These are phyloP conservation scores for Trididemnum clinides DNA, from an alignment of 23 tunicate species.

Conservation along the genomic window DNA sequence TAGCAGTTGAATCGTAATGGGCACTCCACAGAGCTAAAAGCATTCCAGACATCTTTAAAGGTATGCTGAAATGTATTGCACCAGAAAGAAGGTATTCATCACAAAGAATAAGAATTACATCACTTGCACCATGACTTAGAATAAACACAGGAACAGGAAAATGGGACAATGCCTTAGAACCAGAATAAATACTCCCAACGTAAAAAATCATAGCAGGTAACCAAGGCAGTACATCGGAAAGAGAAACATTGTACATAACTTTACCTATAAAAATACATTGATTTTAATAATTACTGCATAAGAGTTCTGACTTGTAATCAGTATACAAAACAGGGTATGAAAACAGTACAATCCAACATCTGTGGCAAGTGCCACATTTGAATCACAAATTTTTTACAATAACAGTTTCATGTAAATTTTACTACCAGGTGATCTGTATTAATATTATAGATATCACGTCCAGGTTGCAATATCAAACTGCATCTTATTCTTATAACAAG, in stretches of 20 bases:
- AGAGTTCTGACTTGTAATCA: too few species aligned
- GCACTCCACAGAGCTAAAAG: slow-evolving; percentile 59
- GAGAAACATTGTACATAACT: slow-evolving; percentile 33
- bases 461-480: too few species aligned
- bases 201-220: slow-evolving; percentile 84
- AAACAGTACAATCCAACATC: too few species aligned
- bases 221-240: slow-evolving; percentile 70
- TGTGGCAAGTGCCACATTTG: too few species aligned
- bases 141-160: slow-evolving; percentile 78
- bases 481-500: too few species aligned
- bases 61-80: slow-evolving; percentile 56
- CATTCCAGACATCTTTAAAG: slow-evolving; percentile 65
- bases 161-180: slow-evolving; percentile 70
- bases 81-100: slow-evolving; percentile 68
- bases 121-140: slow-evolving; percentile 72
- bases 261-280: slow-evolving; percentile 56
- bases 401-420: too few species aligned
- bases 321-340: too few species aligned
- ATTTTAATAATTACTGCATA: too few species aligned
- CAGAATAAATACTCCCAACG: slow-evolving; percentile 73
- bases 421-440: too few species aligned
- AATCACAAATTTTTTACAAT: too few species aligned
- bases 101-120: slow-evolving; percentile 66
- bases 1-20: neutral
- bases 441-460: too few species aligned